Evolutionary conservation across 2,113 vertebrate genomes (phyloP), one percentile per base, ranked within the genome.

Genomic region (Sebastes schlegelii): DNA sequence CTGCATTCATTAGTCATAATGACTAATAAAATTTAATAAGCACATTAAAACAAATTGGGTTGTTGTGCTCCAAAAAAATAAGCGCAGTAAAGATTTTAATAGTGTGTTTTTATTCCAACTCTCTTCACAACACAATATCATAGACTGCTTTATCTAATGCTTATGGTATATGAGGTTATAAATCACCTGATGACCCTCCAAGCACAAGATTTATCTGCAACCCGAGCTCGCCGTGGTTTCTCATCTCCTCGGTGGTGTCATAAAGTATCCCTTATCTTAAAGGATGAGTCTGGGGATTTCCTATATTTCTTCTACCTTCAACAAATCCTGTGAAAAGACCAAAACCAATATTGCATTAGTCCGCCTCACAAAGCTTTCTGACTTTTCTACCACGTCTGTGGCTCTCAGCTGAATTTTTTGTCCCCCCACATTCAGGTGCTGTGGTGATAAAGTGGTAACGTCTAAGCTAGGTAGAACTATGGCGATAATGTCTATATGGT

Each of bases 21-120:
- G 19, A 52, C 26, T 57, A 23, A 61, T 78, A 61, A 52, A 43
- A 69, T 69, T 3, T 42, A 51, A 79, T 61, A 48, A 69, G 46
- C 45, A 61, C 67, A 67, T 10, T 21, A 51, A 8, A 79, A 45
- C 46, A 79, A n/a, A 70, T 63, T 79, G 66, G 66, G n/a, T 43
- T 62, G 34, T 23, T 70, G 26, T 70, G 34, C 48, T 43, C 66
- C 77, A 79, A 69, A 68, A 46, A 17, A 16, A 45, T 49, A 61
- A 2, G 23, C 6, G 42, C 21, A 68, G 42, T 21, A 66, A 26
- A 55, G 14, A 48, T 48, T 67, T 23, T 76, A 40, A 49, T 48
- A 16, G 65, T 34, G 17, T 34, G 54, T n/a, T 68, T 5, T 40
- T 51, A 51, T 51, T 78, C 65, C 55, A 42, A 51, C 65, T 60